These are phyloP conservation scores for Troides oblongomaculatus DNA, from an alignment of 2,888 invertebrate genomes.

Conservation along the genomic window DNA sequence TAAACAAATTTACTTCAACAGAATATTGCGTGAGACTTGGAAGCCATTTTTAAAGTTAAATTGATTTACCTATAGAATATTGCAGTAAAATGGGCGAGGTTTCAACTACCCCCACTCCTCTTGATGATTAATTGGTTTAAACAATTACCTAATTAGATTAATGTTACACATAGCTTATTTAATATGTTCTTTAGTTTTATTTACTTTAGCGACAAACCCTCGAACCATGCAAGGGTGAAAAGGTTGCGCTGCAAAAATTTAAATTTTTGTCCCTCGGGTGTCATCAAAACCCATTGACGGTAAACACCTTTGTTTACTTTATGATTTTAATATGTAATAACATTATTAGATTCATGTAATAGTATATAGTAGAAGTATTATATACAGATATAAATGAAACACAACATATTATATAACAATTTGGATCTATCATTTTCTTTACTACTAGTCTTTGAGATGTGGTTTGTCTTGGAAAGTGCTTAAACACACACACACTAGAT, in stretches of 20 bases:
- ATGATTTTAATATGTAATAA: background rate
- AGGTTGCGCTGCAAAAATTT: background rate
- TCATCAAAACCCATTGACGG: background rate
- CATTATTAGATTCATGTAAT: too few species aligned
- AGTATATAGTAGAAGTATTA: too few species aligned
- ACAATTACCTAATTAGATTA: conserved; percentile 43
- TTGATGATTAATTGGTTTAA: conserved; percentile 51
- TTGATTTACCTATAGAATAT: background rate
- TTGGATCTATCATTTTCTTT: too few species aligned
- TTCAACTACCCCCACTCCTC: conserved; percentile 18
- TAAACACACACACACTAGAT: too few species aligned
- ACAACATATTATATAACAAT: too few species aligned
- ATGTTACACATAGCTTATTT: background rate
- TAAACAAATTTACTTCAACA: too few species aligned
- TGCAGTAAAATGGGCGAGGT: conserved; percentile 12
- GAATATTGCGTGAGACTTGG: background rate
- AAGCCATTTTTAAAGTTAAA: background rate
- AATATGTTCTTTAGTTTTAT: background rate
- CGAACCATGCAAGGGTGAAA: background rate
- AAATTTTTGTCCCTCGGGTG: background rate
- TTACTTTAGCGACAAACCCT: background rate
- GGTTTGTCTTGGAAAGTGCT: too few species aligned
- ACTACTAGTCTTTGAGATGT: too few species aligned
- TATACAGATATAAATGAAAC: too few species aligned
- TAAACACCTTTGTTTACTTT: background rate